Evolutionary conservation across 2,797 vertebrate species (phyloP), one percentile per base, ranked within the genome.

Genomic region (Vipera ursinii): DNA sequence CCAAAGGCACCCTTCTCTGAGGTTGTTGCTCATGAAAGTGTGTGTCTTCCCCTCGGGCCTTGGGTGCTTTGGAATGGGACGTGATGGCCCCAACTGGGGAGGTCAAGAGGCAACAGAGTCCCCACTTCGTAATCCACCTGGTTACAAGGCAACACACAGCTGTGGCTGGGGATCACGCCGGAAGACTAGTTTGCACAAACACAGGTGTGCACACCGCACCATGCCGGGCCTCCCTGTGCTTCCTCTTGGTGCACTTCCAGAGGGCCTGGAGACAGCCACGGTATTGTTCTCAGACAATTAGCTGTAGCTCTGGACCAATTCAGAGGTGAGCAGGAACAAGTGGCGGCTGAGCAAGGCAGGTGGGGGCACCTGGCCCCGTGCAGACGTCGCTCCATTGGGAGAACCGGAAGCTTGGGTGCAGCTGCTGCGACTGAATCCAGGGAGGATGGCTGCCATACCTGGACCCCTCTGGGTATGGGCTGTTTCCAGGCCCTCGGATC

Each of bases 1-100:
- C 55, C 55, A 78, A 32, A 15, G 12, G 4, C 22, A 15, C 38
- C 6, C 86, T 38, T 44, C 17, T 59, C 28, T 22, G n/a, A 88
- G 61, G 4, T 20, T 32, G 28, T 20, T 57, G 55, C 86, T 38
- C 15, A 17, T 38, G n/a, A 5, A 0, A 24, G 59, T 2, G 5
- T 15, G 2, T 8, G n/a, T n/a, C 15, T 8, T 38, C n/a, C 65
- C n/a, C 65, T 73, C 14, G 14, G n/a, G n/a, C n/a, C 65, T n/a
- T 15, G n/a, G n/a, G n/a, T 55, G 20, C 28, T 38, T 24, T 24
- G 32, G 26, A 78, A 51, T 48, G 38, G 2, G 2, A 2, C 1
- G 1, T 1, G 59, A 13, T 1, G n/a, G 24, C 1, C 56, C 2
- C 56, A 44, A 0, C 1, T 0, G 1, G 3, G 63, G 0, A 32